Evolutionary conservation across 2,113 vertebrate species (phyloP), one percentile per base, ranked within the genome.

Genomic region (Gymnorhina tibicen): DNA sequence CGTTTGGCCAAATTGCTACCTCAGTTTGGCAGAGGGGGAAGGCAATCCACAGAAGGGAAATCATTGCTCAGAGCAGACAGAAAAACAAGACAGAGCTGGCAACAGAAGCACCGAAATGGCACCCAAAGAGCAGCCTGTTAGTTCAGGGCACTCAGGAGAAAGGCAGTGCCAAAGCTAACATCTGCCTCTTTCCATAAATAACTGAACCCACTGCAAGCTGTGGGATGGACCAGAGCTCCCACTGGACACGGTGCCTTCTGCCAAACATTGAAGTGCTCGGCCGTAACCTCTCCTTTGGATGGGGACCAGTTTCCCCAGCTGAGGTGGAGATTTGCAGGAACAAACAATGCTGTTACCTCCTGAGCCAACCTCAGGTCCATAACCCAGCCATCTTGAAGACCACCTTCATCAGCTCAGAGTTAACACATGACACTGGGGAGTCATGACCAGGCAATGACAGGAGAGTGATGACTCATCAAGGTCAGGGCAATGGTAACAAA

Each of bases 391-490:
- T 42, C 62, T 21, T 27, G 13, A 77, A 81, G 67, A 76, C 83
- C 73, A 55, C 35, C 39, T 59, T 37, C 63, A 67, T 16, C 16
- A 5, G 55, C 88, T 42, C 53, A 59, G 37, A 55, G 42, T 22
- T 35, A 66, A 64, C 26, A 49, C 28, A 4, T 3, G 23, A 50
- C 60, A 32, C 83, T 11, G 59, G 39, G 55, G 79, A 44, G 56
- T n/a, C 41, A 42, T 53, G 16, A 50, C 39, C 66, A 46, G 21
- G 7, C n/a, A 33, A 50, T 5, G 23, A 70, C 10, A 76, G 72
- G 59, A 69, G 39, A 92, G 55, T 3, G 46, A 67, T 26, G 87
- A 66, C 70, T 93, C 27, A 13, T 64, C 96, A 98, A 98, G 98
- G 97, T 59, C 92, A 96, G 76, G 13, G n/a, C 46, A 37, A 35